These are phyloP conservation scores for Epinotia brunnichana DNA, from an alignment of 2,888 invertebrate species.

Conservation along the genomic window DNA sequence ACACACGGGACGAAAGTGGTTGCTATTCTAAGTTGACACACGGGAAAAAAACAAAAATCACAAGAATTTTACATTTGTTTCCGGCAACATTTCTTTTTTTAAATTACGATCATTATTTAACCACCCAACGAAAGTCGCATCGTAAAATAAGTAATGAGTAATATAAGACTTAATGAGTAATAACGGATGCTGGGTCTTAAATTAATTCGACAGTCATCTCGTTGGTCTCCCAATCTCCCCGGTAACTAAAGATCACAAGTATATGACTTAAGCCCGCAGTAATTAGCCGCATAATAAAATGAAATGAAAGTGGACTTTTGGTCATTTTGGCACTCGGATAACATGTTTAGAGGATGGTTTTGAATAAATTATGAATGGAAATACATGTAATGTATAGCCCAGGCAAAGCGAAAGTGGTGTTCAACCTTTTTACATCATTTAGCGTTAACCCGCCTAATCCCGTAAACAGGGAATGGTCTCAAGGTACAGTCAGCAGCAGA, in stretches of 20 bases:
- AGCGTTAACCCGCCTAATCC: too few relatives aligned
- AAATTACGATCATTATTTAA: neutral
- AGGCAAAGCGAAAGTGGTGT: neutral
- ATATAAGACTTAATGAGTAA: constrained; percentile 31
- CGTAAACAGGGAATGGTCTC: too few relatives aligned
- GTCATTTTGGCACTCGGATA: neutral
- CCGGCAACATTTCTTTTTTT: neutral
- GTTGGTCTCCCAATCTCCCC: neutral
- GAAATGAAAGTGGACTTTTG: neutral
- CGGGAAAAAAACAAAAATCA: too few relatives aligned
- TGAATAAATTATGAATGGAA: neutral
- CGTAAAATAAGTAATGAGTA: constrained; percentile 10
- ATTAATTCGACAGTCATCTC: constrained; percentile 37
- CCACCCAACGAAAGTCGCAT: constrained; percentile 1
- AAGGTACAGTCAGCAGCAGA: too few relatives aligned
- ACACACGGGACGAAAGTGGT: too few relatives aligned
- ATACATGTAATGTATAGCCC: neutral
- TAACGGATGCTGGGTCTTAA: constrained; percentile 29
- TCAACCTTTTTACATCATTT: too few relatives aligned
- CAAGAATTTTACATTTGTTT: neutral
- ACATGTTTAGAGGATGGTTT: neutral
- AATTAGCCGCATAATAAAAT: constrained; percentile 9
- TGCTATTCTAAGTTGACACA: too few relatives aligned
- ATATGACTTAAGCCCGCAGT: neutral
- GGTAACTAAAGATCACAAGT: neutral